Evolutionary conservation across 2,888 invertebrate genomes (phyloP), one percentile per base, ranked within the genome.

Genomic region (Spatulosminthurus flaviceps): DNA sequence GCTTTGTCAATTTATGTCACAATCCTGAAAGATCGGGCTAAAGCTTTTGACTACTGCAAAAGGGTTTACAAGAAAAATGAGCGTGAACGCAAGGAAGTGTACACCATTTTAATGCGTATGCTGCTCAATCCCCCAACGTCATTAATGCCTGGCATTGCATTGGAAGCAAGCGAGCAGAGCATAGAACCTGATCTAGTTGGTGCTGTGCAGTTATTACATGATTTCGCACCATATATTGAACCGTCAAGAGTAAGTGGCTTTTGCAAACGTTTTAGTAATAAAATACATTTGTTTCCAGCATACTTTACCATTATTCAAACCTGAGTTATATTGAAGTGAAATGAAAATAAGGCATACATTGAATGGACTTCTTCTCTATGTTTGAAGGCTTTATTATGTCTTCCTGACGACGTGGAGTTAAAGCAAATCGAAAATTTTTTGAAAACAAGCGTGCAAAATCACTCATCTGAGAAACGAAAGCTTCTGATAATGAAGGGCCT

Each of bases 1-100:
- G 97, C 96, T 0, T 89, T 99, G 70, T 92, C 94, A 0, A 95
- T 99, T 86, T 98, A 98, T 87, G 92, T 97, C 24, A 93, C 95
- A 86, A 92, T 96, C 42, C 89, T 99, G 79, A 88, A 95, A 61
- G 94, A 98, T 87, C 91, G 94, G 0, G 89, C 92, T 4, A 92
- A 92, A 86, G 98, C 98, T 0, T 92, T 94, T 81, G 90, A 92
- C 79, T 98, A 96, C 88, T 96, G 96, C 87, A 91, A 93, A 84
- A 92, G 91, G 82, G 92, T 93, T 70, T 92, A 92, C 86, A 85
- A 86, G 77, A 86, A 84, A 81, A 84, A 82, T 67, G 83, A 81
- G 26, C 76, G 72, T 0, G 60, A 41, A 22, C 83, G 81, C 43
- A 83, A 81, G 80, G 86, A 83, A 81, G 83, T 80, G 60, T 79